Evolutionary conservation across 2,888 invertebrate genomes (phyloP).

Genomic region (Drosophila affinis): DNA sequence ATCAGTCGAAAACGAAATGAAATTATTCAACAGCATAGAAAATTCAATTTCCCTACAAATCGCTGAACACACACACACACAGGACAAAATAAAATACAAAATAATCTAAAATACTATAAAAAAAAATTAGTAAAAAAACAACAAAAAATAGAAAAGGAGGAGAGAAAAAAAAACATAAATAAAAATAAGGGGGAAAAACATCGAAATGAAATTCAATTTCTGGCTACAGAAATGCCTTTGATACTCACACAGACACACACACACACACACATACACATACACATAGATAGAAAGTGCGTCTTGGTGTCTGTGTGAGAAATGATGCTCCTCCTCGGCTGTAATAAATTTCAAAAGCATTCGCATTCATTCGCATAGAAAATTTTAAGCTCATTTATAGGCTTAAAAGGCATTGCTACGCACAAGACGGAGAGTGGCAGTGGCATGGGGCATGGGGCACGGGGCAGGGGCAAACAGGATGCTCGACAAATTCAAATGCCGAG

Average conservation of each 20-base stretch:
- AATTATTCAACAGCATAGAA: conserved; percentile 72
- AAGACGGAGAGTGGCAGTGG: background rate
- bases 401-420: conserved; percentile 59
- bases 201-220: conserved; percentile 76
- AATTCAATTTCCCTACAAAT: conserved; percentile 59
- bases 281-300: background rate
- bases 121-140: conserved; percentile 59
- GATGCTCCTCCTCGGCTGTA: conserved; percentile 42
- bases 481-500: conserved; percentile 64
- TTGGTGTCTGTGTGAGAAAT: conserved; percentile 23
- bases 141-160: conserved; percentile 61
- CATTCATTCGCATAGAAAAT: conserved; percentile 82
- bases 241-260: conserved; percentile 32
- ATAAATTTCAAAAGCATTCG: conserved; percentile 81
- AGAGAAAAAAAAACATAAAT: conserved; percentile 11
- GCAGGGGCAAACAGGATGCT: conserved; percentile 61
- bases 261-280: conserved; percentile 5
- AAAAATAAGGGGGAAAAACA: conserved; percentile 51
- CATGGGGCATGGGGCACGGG: background rate
- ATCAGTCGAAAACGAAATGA: conserved; percentile 65
- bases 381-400: conserved; percentile 83
- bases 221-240: conserved; percentile 56
- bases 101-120: conserved; percentile 45
- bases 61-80: conserved; percentile 30
- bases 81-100: conserved; percentile 13